Percentiles rank a stretch among this genome's conserved stretches.
Conservation (phyloP, 2,797 vertebrate species). For the Taenioides sp. region DNA sequence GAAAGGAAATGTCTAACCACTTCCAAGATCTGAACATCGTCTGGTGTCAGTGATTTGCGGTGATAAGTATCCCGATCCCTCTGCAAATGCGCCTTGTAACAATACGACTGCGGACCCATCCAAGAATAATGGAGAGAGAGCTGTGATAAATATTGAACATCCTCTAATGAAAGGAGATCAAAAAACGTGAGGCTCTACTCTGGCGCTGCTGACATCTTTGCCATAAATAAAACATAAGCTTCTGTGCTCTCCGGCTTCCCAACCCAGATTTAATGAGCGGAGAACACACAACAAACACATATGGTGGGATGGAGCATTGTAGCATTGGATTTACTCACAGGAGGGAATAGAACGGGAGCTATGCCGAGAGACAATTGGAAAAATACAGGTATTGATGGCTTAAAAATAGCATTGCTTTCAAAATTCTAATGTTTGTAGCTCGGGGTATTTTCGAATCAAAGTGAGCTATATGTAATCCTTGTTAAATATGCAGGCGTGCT, state of each 20-base stretch:
- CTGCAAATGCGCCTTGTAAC: constrained; percentile 48
- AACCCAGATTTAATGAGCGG: constrained; percentile 71
- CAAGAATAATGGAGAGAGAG: constrained; percentile 66
- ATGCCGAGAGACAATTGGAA: constrained; percentile 45
- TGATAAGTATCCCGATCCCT: constrained; percentile 43
- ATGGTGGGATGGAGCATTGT: constrained; percentile 53
- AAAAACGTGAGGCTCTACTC: constrained; percentile 69
- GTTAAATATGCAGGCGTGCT: constrained; percentile 10
- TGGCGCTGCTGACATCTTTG: constrained; percentile 62
- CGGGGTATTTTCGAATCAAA: constrained; percentile 28
- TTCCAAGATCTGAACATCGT: constrained; percentile 6
- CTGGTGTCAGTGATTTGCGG: constrained; percentile 25
- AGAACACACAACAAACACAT: constrained; percentile 63
- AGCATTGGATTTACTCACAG: constrained; percentile 54
- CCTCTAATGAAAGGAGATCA: constrained; percentile 78
- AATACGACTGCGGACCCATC: constrained; percentile 52
- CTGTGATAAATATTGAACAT: constrained; percentile 79
- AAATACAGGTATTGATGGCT: constrained; percentile 40
- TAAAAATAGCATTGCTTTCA: constrained; percentile 14
- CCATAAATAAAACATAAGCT: constrained; percentile 77
- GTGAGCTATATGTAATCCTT: constrained; percentile 29
- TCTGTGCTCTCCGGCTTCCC: constrained; percentile 65
- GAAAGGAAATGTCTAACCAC: constrained; percentile 6
- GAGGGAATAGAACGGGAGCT: constrained; percentile 26
- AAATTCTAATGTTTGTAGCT: constrained; percentile 33